phyloP scores from a whole-genome alignment of 2,888 invertebrate genomes.

The Nemurella pictetii region DNA sequence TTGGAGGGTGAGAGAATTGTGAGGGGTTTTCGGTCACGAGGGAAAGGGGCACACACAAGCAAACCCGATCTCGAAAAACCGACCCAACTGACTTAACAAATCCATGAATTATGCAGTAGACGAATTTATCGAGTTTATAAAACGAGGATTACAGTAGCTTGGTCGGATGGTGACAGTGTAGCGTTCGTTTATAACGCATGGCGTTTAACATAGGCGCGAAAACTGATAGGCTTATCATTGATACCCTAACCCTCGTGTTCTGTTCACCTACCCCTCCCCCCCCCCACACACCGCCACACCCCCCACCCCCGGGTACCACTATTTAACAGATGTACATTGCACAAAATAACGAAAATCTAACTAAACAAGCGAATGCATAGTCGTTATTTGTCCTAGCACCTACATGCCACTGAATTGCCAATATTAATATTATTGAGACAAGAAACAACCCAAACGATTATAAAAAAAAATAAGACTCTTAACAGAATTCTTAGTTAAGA shows the following conservation, averaged over 20 bases:
- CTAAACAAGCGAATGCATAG: background rate
- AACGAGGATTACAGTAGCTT: constrained; percentile 41
- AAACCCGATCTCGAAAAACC: constrained; percentile 32
- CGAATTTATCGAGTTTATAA: constrained; percentile 43
- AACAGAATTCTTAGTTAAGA: no score
- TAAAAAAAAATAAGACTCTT: no score
- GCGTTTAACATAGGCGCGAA: constrained; percentile 8
- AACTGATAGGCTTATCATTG: constrained; percentile 25
- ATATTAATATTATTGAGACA: no score
- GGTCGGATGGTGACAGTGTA: background rate
- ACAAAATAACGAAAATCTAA: background rate
- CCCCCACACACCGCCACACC: background rate
- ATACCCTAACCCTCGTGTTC: background rate
- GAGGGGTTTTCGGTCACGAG: constrained; percentile 21
- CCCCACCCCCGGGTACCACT: background rate
- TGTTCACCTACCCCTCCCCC: no score
- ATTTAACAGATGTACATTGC: background rate
- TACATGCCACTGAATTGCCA: no score
- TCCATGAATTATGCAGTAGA: constrained; percentile 43
- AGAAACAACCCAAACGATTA: no score
- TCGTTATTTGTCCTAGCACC: no score
- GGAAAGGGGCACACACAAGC: constrained; percentile 7
- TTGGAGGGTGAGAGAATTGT: constrained; percentile 33
- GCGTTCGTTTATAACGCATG: no score
- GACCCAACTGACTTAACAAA: constrained; percentile 34